These are phyloP conservation scores for Oriolus oriolus DNA, from an alignment of 2,113 vertebrate species.

Conservation along the genomic window DNA sequence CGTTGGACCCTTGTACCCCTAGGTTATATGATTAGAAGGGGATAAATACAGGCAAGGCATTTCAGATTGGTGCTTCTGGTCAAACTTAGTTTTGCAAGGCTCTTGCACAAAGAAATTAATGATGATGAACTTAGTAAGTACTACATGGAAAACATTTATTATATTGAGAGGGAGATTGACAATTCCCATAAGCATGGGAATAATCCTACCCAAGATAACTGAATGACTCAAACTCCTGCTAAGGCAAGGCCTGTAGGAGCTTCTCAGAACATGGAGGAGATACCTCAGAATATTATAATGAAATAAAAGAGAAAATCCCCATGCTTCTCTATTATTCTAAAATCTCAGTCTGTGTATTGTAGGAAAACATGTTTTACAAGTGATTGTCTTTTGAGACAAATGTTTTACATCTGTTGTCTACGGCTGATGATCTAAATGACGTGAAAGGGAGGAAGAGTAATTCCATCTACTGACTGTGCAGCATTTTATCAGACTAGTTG, in stretches of 20 bases:
- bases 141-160: neutral
- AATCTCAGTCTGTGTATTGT: neutral
- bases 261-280: neutral
- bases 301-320: neutral
- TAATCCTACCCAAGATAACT: neutral
- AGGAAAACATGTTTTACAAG: neutral
- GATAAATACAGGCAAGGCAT: neutral
- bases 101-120: neutral
- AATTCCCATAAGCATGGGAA: neutral
- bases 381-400: neutral
- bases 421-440: neutral
- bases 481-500: neutral
- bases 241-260: neutral
- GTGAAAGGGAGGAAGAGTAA: neutral
- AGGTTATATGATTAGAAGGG: neutral
- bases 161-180: neutral
- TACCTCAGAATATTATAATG: neutral
- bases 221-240: neutral
- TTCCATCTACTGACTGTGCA: neutral
- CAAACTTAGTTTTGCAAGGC: neutral
- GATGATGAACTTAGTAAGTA: neutral
- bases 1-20: neutral
- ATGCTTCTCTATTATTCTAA: neutral
- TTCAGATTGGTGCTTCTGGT: neutral
- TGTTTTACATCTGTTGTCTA: neutral